A percentile compares a stretch with the other conserved stretches of the same genome.
Conservation (phyloP, 2,113 vertebrate genomes). For the Pomatostomus ruficeps region DNA sequence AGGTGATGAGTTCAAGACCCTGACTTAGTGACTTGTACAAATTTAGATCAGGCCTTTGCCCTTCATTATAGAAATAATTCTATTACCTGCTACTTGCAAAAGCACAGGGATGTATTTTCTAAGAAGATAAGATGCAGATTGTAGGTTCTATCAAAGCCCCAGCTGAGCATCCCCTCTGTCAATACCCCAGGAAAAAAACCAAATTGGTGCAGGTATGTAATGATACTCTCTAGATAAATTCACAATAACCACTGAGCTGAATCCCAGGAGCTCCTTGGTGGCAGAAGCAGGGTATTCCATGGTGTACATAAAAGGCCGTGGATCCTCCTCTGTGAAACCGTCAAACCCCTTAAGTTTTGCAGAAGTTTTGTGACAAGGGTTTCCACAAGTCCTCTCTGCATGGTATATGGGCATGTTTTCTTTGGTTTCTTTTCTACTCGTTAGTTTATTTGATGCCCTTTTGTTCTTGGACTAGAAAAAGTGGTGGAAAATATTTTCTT, state of each 20-base stretch:
- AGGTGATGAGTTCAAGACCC: not conserved
- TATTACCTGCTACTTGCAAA: not conserved
- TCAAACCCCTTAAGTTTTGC: not conserved
- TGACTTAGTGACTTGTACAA: not conserved
- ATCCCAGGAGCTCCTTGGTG: not conserved
- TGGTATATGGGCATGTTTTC: not conserved
- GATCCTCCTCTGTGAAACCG: fast-evolving
- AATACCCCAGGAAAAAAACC: not conserved
- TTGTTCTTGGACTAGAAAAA: not conserved
- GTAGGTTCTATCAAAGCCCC: not conserved
- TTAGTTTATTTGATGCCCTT: not conserved
- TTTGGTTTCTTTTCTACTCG: not conserved
- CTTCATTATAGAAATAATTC: not conserved
- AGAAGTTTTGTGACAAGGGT: not conserved
- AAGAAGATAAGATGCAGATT: not conserved
- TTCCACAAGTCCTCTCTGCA: not conserved
- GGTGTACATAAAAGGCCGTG: not conserved
- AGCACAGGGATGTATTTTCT: not conserved
- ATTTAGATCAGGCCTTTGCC: not conserved
- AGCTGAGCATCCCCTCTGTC: not conserved
- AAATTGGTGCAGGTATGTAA: fast-evolving
- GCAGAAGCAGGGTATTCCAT: not conserved
- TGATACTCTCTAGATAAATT: not conserved
- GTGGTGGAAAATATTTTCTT: not conserved
- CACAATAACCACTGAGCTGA: not conserved